A percentile compares a stretch with the other conserved stretches of the same genome.
These are phyloP conservation scores for Fukomys damarensis DNA, from an alignment of 2,113 vertebrate species.

Conservation along the genomic window DNA sequence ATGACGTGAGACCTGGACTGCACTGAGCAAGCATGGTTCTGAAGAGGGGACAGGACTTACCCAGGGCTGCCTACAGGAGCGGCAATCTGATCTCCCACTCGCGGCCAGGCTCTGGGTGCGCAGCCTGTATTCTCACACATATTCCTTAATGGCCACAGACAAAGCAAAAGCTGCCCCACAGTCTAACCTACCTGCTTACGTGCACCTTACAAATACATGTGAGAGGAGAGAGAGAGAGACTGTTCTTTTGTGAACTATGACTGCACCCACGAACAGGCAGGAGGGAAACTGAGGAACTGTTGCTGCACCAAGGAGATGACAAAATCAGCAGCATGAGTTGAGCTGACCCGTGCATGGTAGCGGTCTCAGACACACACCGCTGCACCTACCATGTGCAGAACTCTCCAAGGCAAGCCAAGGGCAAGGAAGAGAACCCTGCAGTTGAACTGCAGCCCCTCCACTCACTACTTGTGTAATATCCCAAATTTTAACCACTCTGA, in stretches of 20 bases:
- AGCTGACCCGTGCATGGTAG: neutral
- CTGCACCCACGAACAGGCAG: neutral
- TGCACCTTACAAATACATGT: neutral
- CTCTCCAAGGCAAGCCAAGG: neutral
- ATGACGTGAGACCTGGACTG: neutral
- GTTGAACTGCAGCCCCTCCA: neutral
- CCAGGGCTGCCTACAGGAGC: neutral
- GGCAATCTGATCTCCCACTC: neutral
- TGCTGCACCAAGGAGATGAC: neutral
- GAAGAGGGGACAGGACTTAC: neutral
- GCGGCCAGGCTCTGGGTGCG: neutral
- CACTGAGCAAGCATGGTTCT: neutral
- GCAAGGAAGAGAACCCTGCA: neutral
- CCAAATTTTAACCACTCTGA: neutral
- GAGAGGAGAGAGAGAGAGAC: neutral
- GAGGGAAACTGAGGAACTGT: neutral
- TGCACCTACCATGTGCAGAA: neutral
- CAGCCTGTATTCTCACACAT: neutral
- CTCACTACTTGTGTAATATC: neutral
- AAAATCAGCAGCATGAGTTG: neutral
- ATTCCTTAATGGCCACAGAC: neutral
- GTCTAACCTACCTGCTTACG: neutral
- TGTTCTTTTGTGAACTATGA: neutral
- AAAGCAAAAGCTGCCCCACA: neutral
- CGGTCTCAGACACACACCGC: neutral